phyloP scores from a whole-genome alignment of 2,888 invertebrate species.

The Papilio elwesi region DNA sequence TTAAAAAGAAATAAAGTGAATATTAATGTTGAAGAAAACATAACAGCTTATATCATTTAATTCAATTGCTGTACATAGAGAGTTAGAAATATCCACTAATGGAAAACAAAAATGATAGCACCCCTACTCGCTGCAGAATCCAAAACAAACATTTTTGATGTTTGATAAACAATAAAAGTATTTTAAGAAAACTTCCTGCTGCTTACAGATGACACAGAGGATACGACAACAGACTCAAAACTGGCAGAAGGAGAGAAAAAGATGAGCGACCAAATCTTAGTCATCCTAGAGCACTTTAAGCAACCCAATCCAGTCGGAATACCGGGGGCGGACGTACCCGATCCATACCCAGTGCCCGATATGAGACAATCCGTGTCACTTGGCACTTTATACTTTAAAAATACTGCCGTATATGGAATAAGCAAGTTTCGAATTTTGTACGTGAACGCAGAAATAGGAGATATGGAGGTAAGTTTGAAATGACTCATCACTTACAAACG shows the following conservation, averaged over 20 bases:
- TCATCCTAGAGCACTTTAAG: conserved; percentile 91
- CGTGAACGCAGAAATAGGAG: conserved; percentile 89
- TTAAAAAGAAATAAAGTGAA: too few species aligned
- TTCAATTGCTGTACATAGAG: too few species aligned
- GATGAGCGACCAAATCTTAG: conserved; percentile 88
- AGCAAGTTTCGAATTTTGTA: conserved; percentile 91
- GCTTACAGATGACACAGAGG: conserved; percentile 45
- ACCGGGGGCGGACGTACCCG: conserved; percentile 91
- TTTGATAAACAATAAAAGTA: too few species aligned
- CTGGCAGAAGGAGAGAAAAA: conserved; percentile 85
- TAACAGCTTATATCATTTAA: too few species aligned
- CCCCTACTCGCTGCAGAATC: too few species aligned
- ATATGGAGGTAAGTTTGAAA: conserved; percentile 86
- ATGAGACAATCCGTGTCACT: conserved; percentile 89
- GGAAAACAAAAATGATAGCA: too few species aligned
- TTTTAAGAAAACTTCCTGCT: background rate
- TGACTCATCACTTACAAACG: background rate
- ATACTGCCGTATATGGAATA: conserved; percentile 89
- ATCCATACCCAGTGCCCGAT: conserved; percentile 92
- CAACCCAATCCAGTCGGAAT: conserved; percentile 91
- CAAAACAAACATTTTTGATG: too few species aligned
- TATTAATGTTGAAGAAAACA: too few species aligned
- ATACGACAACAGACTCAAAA: conserved; percentile 45
- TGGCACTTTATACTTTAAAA: conserved; percentile 87
- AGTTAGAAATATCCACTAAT: too few species aligned